A percentile compares a stretch with the other conserved stretches of the same genome.
These are phyloP conservation scores for Speoplatyrhinus poulsoni DNA, from an alignment of 2,113 vertebrate genomes.

Conservation along the genomic window DNA sequence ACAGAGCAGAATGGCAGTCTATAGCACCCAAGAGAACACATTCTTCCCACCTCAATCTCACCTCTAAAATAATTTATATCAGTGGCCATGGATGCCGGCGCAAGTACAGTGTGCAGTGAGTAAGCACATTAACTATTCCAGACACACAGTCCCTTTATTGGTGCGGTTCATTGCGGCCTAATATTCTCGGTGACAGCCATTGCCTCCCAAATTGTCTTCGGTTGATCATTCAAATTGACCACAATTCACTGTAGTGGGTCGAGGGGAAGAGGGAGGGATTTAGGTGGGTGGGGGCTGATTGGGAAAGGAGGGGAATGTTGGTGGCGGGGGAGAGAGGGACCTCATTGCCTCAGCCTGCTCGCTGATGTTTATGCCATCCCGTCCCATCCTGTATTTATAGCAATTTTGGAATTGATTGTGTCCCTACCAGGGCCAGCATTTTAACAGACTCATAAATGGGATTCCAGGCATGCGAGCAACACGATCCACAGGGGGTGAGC, in stretches of 20 bases:
- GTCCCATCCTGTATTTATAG: constrained; percentile 58
- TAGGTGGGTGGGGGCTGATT: constrained; percentile 31
- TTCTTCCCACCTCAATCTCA: constrained; percentile 25
- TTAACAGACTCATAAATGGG: constrained; percentile 59
- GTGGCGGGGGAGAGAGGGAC: constrained; percentile 21
- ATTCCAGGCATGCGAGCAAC: constrained; percentile 40
- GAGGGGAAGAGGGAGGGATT: constrained; percentile 16
- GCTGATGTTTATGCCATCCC: constrained; percentile 24
- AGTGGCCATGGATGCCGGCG: constrained; percentile 25
- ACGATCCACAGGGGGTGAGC: constrained; percentile 36
- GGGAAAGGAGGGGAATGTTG: constrained; percentile 7
- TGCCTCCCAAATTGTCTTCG: constrained; percentile 48
- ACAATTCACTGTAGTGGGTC: constrained; percentile 32
- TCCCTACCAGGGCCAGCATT: constrained; percentile 43
- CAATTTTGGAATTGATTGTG: constrained; percentile 62
- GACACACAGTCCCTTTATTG: constrained; percentile 24
- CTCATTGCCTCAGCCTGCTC: constrained; percentile 6
- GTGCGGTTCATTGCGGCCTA: constrained; percentile 35
- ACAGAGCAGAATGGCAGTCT: constrained; percentile 22
- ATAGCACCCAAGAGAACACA: constrained; percentile 1
- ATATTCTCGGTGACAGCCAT: constrained; percentile 50
- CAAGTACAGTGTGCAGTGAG: constrained; percentile 23
- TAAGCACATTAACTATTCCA: constrained; percentile 37
- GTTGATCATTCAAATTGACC: constrained; percentile 65
- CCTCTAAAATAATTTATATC: constrained; percentile 21